phyloP scores from a whole-genome alignment of 2,113 vertebrate genomes.

The Eulacestoma nigropectus region DNA sequence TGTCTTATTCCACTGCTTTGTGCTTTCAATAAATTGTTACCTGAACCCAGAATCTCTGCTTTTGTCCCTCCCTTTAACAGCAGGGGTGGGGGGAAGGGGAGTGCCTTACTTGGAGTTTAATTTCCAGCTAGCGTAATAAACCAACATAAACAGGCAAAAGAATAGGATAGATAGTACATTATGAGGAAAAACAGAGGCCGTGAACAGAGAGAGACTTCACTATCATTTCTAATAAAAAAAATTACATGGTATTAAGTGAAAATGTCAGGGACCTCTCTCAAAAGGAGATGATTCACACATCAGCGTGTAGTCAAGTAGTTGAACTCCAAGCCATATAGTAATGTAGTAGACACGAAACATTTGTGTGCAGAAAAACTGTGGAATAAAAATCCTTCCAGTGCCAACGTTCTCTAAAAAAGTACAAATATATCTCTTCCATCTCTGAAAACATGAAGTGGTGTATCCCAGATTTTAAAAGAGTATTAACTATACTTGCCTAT shows the following conservation, averaged over 20 bases:
- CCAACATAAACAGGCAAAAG: neutral
- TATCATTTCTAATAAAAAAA: neutral
- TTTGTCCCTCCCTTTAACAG: neutral
- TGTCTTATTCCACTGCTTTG: neutral
- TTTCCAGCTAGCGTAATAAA: neutral
- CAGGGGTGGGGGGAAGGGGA: neutral
- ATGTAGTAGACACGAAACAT: neutral
- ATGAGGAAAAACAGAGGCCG: neutral
- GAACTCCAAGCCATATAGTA: neutral
- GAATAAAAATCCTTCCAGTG: neutral
- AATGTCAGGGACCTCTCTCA: neutral
- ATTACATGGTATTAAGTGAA: neutral
- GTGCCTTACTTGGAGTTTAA: neutral
- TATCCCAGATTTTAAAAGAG: neutral
- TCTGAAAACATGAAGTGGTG: neutral
- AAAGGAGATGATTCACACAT: neutral
- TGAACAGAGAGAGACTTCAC: neutral
- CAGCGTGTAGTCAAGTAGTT: neutral
- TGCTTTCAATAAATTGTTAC: neutral
- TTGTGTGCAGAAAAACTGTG: neutral
- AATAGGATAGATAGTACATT: neutral
- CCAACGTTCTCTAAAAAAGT: neutral
- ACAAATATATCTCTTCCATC: neutral
- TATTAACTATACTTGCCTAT: neutral
- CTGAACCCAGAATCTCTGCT: neutral